phyloP scores from a whole-genome alignment of 2,113 vertebrate species.

The Planiliza haematocheilus region DNA sequence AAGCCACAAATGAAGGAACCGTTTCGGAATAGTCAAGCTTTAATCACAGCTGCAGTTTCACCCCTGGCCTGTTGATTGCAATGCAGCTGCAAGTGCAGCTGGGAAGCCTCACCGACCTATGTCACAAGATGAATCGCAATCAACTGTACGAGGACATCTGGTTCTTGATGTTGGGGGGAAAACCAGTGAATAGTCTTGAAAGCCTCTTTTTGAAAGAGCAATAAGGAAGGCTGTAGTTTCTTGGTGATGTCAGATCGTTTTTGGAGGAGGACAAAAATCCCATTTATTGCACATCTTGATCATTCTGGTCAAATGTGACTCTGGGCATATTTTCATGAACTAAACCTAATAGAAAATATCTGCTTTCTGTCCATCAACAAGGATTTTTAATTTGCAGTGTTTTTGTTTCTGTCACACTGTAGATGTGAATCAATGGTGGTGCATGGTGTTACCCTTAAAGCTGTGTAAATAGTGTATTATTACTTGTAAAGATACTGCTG shows the following conservation, averaged over 20 bases:
- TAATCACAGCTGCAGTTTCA: constrained; percentile 73
- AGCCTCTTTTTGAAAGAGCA: constrained; percentile 45
- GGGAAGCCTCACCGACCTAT: constrained; percentile 43
- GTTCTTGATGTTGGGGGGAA: constrained; percentile 39
- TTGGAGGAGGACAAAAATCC: constrained; percentile 2
- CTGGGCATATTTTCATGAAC: not conserved
- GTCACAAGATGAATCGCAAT: constrained; percentile 68
- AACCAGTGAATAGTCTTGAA: constrained; percentile 32
- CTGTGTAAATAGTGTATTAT: too few relatives aligned
- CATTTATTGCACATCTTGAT: not conserved
- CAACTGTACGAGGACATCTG: constrained; percentile 66
- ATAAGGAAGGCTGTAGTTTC: constrained; percentile 1
- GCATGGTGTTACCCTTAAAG: too few relatives aligned
- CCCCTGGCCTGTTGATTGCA: constrained; percentile 67
- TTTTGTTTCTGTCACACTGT: constrained; percentile 7
- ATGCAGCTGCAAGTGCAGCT: constrained; percentile 74
- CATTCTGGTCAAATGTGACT: constrained; percentile 1
- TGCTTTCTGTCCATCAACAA: too few relatives aligned
- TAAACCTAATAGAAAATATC: not conserved
- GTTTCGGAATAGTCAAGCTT: constrained; percentile 41
- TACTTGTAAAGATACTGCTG: not conserved
- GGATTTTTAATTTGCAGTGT: not conserved
- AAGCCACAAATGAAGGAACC: constrained; percentile 11
- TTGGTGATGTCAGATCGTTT: constrained; percentile 2
- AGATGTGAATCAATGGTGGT: not conserved